These are phyloP conservation scores for Netelia melanura DNA, from an alignment of 2,888 invertebrate species.

Conservation along the genomic window DNA sequence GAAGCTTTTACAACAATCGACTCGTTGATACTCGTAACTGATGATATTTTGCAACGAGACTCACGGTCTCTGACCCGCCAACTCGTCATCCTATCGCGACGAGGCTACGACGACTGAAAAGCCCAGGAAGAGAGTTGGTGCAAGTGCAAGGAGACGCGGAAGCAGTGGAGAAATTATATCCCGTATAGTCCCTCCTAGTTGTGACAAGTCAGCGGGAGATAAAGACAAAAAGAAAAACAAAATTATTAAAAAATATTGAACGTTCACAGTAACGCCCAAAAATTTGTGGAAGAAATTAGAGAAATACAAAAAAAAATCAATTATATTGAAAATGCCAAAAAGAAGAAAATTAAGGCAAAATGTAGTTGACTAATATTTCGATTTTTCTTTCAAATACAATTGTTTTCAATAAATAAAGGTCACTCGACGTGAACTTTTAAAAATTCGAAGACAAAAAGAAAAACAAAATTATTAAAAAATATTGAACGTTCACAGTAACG, in stretches of 20 bases:
- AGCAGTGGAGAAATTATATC: background rate
- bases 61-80: background rate
- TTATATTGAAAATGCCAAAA: background rate
- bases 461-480: background rate
- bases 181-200: background rate
- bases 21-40: background rate
- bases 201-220: conserved; percentile 51
- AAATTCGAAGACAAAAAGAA: conserved; percentile 33
- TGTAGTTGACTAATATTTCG: no score
- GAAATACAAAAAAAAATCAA: background rate
- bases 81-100: background rate
- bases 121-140: conserved; percentile 1
- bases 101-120: background rate
- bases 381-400: no score
- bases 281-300: background rate
- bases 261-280: background rate
- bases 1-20: background rate
- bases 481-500: background rate
- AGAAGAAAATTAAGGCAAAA: background rate
- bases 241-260: background rate
- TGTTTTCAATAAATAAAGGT: no score
- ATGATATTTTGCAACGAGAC: background rate
- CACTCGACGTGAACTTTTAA: no score
- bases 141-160: conserved; percentile 21
- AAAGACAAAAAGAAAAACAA: conserved; percentile 53